phyloP scores from a whole-genome alignment of 2,888 invertebrate species.

The Amphipoea lucens region DNA sequence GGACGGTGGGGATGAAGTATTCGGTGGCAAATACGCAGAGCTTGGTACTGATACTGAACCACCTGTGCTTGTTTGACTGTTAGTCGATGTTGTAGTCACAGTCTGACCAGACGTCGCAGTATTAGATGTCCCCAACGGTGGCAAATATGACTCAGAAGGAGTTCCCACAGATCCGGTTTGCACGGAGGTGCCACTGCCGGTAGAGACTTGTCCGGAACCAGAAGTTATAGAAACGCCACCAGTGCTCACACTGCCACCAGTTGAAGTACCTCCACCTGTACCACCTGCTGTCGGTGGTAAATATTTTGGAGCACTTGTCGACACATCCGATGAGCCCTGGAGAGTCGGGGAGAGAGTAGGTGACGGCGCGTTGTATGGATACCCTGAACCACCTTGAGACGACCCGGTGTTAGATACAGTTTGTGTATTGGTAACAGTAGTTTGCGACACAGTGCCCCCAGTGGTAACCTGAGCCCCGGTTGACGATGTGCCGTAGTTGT shows the following conservation, averaged over 20 bases:
- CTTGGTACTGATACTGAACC: slow-evolving; percentile 62
- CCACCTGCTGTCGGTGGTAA: slow-evolving; percentile 76
- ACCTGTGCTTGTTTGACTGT: slow-evolving; percentile 49
- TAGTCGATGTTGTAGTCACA: slow-evolving; percentile 39
- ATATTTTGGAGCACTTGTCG: slow-evolving; percentile 83
- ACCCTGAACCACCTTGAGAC: slow-evolving; percentile 63
- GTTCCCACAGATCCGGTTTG: slow-evolving; percentile 48
- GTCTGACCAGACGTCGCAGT: slow-evolving; percentile 33
- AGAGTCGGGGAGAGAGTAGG: slow-evolving; percentile 54
- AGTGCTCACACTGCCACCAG: slow-evolving; percentile 47
- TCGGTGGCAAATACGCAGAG: slow-evolving; percentile 70
- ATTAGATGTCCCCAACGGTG: slow-evolving; percentile 65
- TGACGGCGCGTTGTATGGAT: slow-evolving; percentile 65
- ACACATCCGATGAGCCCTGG: slow-evolving; percentile 65
- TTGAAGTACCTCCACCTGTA: slow-evolving; percentile 35
- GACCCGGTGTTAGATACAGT: slow-evolving; percentile 34
- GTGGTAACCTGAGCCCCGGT: slow-evolving; percentile 47
- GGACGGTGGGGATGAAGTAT: slow-evolving; percentile 49
- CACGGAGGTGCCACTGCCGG: slow-evolving; percentile 23
- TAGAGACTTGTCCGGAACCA: slow-evolving; percentile 44
- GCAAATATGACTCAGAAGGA: slow-evolving; percentile 72
- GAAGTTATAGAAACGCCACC: slow-evolving; percentile 60
- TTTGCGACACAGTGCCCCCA: slow-evolving; percentile 38
- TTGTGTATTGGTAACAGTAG: slow-evolving; percentile 26
- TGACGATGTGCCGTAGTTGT: slow-evolving; percentile 70